These are phyloP conservation scores for Zeus faber DNA, from an alignment of 2,113 vertebrate genomes.

Conservation along the genomic window DNA sequence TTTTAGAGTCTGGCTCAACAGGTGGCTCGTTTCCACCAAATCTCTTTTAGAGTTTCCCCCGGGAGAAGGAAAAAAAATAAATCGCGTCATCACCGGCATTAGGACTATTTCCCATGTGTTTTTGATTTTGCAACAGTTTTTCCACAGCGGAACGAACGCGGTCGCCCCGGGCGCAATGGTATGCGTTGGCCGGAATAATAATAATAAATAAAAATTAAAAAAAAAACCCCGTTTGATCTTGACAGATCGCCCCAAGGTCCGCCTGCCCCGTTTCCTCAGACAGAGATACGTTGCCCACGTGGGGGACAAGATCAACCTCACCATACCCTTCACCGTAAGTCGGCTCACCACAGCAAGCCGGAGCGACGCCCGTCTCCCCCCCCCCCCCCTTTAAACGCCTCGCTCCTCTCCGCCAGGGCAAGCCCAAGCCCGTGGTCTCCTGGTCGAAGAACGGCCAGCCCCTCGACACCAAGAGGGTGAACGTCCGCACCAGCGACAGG, in stretches of 20 bases:
- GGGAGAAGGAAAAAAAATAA: not conserved
- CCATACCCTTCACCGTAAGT: slow-evolving; percentile 90
- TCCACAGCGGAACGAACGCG: too few species aligned
- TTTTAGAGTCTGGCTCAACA: slow-evolving; percentile 58
- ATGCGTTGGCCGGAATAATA: not conserved
- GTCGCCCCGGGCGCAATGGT: too few species aligned
- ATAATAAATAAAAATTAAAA: not conserved
- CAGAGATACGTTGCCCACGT: slow-evolving; percentile 80
- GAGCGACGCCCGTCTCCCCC: too few species aligned
- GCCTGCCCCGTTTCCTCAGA: slow-evolving; percentile 86
- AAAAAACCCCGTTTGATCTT: too few species aligned
- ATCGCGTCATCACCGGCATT: too few species aligned
- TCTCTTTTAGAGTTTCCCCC: slow-evolving; percentile 24
- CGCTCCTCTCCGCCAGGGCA: slow-evolving; percentile 74
- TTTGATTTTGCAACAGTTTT: too few species aligned
- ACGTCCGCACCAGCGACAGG: slow-evolving; percentile 73
- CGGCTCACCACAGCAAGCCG: too few species aligned
- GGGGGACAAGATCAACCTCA: slow-evolving; percentile 86
- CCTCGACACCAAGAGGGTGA: slow-evolving; percentile 79
- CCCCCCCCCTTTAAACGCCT: rapidly evolving
- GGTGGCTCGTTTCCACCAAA: slow-evolving; percentile 41
- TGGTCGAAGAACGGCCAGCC: slow-evolving; percentile 84
- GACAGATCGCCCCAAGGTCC: slow-evolving; percentile 90
- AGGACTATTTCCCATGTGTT: too few species aligned
- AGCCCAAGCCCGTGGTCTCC: slow-evolving; percentile 81